Conservation (phyloP, 2,113 vertebrate species). For the Heliornis fulica region DNA sequence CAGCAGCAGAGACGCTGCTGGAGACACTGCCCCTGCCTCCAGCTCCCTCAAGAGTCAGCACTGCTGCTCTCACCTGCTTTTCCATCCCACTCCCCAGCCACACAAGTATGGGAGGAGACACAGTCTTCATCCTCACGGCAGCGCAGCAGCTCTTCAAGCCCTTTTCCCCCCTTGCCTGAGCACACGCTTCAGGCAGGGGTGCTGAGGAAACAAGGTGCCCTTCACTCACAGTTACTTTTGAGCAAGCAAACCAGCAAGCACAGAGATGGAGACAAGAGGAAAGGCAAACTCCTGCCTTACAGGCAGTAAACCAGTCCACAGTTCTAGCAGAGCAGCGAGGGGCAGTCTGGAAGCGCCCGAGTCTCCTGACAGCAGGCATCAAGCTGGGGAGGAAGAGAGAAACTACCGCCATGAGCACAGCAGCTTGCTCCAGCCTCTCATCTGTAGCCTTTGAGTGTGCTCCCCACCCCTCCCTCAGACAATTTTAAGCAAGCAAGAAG, state of each 20-base stretch:
- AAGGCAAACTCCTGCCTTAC: neutral
- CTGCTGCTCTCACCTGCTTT: neutral
- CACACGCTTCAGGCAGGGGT: neutral
- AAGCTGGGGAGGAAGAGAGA: neutral
- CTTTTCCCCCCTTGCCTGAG: neutral
- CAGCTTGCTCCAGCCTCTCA: neutral
- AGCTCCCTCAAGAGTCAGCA: neutral
- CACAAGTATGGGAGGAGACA: neutral
- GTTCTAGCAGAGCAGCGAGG: neutral
- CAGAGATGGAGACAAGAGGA: neutral
- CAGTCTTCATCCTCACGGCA: neutral
- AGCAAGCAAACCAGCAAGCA: neutral
- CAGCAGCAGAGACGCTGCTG: neutral
- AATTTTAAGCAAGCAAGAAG: constrained; percentile 5
- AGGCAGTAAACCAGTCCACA: neutral
- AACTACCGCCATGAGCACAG: neutral
- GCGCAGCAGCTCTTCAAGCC: neutral
- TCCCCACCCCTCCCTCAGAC: neutral
- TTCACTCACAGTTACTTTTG: neutral
- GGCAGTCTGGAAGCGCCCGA: neutral
- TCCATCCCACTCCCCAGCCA: neutral
- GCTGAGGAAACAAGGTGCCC: neutral
- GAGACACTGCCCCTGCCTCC: neutral
- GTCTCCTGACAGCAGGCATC: neutral
- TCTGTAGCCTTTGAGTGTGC: neutral